Percentiles rank a stretch among this genome's conserved stretches.
Conservation (phyloP, 2,113 vertebrate species). For the Colistium nudipinnis region DNA sequence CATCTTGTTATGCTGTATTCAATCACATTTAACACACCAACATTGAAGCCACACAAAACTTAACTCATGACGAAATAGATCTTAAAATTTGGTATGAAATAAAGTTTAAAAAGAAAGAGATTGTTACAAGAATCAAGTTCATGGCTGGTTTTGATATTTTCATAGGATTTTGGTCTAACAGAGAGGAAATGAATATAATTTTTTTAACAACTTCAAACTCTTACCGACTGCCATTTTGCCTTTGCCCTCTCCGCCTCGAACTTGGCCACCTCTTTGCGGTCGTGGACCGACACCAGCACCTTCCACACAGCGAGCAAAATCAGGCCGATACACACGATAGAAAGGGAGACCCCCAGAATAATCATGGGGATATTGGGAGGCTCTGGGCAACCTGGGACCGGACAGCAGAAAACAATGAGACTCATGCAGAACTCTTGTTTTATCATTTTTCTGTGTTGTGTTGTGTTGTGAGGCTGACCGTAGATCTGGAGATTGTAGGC, state of each 20-base stretch:
- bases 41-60: too few species aligned
- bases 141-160: background rate
- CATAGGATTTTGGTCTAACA: background rate
- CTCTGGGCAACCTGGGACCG: slow-evolving; percentile 86
- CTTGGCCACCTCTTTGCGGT: slow-evolving; percentile 95
- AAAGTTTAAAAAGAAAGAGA: too few species aligned
- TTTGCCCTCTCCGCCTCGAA: slow-evolving; percentile 96
- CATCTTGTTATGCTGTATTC: too few species aligned
- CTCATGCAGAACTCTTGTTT: background rate
- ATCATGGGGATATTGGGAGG: slow-evolving; percentile 91
- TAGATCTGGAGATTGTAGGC: slow-evolving; percentile 86
- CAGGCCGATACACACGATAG: slow-evolving; percentile 91
- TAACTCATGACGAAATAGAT: too few species aligned
- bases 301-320: slow-evolving; percentile 93
- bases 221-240: slow-evolving; percentile 95
- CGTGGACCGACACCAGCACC: slow-evolving; percentile 92
- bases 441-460: background rate
- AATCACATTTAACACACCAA: too few species aligned
- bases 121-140: background rate
- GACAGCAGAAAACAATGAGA: slow-evolving; percentile 15
- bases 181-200: too few species aligned
- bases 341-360: slow-evolving; percentile 90
- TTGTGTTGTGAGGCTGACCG: slow-evolving; percentile 77
- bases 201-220: slow-evolving; percentile 22
- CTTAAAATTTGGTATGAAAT: too few species aligned